Evolutionary conservation across 2,113 vertebrate species (phyloP).

Genomic region (Eidolon helvum): DNA sequence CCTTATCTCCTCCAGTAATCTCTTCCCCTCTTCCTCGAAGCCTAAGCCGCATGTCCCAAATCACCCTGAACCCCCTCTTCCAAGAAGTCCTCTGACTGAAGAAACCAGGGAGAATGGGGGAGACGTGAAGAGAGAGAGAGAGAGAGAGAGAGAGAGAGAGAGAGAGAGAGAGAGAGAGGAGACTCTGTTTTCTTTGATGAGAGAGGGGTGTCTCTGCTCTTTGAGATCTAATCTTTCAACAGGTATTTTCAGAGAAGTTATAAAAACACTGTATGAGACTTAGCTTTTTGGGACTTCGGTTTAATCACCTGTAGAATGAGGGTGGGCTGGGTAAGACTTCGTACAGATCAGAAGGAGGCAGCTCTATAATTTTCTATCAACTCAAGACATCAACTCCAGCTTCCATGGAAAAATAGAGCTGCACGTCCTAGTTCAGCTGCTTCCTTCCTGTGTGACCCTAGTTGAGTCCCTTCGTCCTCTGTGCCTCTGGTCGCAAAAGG

Average conservation of each 20-base stretch:
- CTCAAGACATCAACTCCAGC: neutral
- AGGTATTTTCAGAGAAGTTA: slow-evolving; percentile 11
- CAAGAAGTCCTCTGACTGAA: neutral
- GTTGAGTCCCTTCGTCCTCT: neutral
- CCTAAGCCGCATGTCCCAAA: neutral
- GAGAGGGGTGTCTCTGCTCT: neutral
- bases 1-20: neutral
- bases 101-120: neutral
- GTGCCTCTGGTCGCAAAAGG: neutral
- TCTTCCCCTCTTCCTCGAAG: neutral
- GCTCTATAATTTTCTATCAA: neutral
- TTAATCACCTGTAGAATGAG: neutral
- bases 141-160: too few relatives aligned
- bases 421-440: neutral
- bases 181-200: too few relatives aligned
- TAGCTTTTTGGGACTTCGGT: neutral
- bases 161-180: too few relatives aligned
- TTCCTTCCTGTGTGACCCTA: neutral
- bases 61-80: neutral
- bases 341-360: neutral
- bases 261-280: neutral
- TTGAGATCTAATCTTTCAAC: neutral
- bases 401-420: neutral
- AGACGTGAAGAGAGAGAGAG: neutral
- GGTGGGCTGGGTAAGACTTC: too few relatives aligned